Percentiles rank a stretch among this genome's conserved stretches.
These are phyloP conservation scores for Ceratoteleas bidentatus DNA, from an alignment of 1,140 invertebrate genomes.

Conservation along the genomic window DNA sequence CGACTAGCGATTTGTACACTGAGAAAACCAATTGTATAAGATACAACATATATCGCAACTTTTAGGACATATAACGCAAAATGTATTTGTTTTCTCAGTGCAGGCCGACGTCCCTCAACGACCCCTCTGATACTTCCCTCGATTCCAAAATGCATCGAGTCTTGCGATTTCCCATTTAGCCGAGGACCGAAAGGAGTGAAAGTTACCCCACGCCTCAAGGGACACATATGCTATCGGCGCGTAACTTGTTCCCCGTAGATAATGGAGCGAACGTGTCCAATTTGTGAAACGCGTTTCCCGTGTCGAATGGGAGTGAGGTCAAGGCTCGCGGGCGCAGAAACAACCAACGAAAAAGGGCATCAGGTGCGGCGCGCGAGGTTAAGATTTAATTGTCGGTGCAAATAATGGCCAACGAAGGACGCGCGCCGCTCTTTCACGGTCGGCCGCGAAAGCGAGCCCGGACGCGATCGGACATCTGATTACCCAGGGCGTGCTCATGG, in stretches of 20 bases:
- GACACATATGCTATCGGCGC: background rate
- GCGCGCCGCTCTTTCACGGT: conserved; percentile 44
- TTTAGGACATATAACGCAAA: too few species aligned
- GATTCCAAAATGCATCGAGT: too few species aligned
- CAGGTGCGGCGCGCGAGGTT: conserved; percentile 49
- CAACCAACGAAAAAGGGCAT: conserved; percentile 53
- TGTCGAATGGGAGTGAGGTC: conserved; percentile 50
- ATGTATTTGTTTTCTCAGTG: too few species aligned
- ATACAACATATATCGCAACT: too few species aligned
- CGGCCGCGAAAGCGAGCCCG: conserved; percentile 37
- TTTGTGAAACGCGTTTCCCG: conserved; percentile 45
- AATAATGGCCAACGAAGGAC: conserved; percentile 54
- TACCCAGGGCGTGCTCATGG: conserved; percentile 48
- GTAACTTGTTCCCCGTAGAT: background rate
- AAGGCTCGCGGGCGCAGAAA: conserved; percentile 58
- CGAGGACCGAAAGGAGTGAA: too few species aligned
- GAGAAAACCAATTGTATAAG: too few species aligned
- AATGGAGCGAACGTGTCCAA: conserved; percentile 20
- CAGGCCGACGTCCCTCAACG: too few species aligned
- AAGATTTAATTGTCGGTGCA: conserved; percentile 66
- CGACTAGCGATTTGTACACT: too few species aligned
- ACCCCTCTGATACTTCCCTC: too few species aligned
- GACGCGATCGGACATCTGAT: conserved; percentile 52
- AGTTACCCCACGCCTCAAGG: too few species aligned
- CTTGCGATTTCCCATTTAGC: too few species aligned